Conservation (phyloP, 1,140 invertebrate genomes). For the Pomacea maculata region DNA sequence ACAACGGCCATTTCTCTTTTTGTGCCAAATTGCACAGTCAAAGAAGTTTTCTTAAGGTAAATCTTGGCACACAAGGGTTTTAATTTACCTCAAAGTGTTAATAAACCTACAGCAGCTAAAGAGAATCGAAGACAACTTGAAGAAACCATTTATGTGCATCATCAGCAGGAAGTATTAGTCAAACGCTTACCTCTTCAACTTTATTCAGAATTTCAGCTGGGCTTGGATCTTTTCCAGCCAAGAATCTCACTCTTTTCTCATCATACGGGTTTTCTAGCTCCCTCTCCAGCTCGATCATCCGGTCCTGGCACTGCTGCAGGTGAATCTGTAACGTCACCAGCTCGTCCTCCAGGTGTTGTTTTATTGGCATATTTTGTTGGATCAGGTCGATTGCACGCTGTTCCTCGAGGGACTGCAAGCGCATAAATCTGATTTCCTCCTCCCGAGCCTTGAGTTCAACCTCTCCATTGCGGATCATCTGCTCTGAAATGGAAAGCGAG, state of each 20-base stretch:
- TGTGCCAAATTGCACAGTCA: not conserved
- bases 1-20: not conserved
- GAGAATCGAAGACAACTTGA: too few relatives aligned
- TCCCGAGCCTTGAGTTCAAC: constrained; percentile 60
- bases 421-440: constrained; percentile 63
- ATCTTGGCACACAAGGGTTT: not conserved
- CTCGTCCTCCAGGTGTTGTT: constrained; percentile 56
- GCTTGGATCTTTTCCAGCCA: constrained; percentile 59
- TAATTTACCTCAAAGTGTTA: not conserved
- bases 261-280: constrained; percentile 62
- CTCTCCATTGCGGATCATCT: constrained; percentile 64
- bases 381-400: constrained; percentile 53
- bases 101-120: too few relatives aligned
- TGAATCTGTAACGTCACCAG: constrained; percentile 61
- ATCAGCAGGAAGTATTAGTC: too few relatives aligned
- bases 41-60: not conserved
- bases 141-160: too few relatives aligned
- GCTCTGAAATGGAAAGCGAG: constrained; percentile 44
- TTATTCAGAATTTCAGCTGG: constrained; percentile 61
- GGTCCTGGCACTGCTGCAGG: constrained; percentile 64
- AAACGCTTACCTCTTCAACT: constrained; percentile 59
- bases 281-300: constrained; percentile 63
- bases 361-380: constrained; percentile 56
- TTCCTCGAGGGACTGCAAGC: constrained; percentile 59
- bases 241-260: constrained; percentile 55